A percentile compares a stretch with the other conserved stretches of the same genome.
These are phyloP conservation scores for Pseudobourletiella spinata DNA, from an alignment of 1,140 invertebrate species.

Conservation along the genomic window DNA sequence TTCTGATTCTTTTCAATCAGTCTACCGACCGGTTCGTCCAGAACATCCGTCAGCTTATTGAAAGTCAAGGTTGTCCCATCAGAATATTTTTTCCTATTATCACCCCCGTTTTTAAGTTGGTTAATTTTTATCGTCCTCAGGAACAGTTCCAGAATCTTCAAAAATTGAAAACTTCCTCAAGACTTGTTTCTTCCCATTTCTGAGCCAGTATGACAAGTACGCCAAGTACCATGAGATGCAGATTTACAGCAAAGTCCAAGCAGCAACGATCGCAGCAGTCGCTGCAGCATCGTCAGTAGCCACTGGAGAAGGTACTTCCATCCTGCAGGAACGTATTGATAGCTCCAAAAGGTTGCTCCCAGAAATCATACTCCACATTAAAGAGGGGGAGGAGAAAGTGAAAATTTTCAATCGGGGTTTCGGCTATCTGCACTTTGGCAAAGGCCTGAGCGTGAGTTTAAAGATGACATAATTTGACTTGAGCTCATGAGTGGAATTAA, in stretches of 20 bases:
- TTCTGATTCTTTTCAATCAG: constrained; percentile 32
- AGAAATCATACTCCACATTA: constrained; percentile 30
- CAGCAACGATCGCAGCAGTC: constrained; percentile 11
- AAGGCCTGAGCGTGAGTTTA: constrained; percentile 29
- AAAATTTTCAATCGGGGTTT: constrained; percentile 28
- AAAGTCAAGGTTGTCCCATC: constrained; percentile 26
- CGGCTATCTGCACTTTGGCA: constrained; percentile 32
- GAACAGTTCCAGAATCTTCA: background rate
- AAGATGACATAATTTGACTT: background rate
- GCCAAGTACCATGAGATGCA: constrained; percentile 28
- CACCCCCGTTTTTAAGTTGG: too few relatives aligned
- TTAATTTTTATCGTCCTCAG: too few relatives aligned
- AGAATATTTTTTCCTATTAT: too few relatives aligned
- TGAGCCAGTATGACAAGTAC: constrained; percentile 29
- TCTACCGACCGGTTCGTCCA: constrained; percentile 25
- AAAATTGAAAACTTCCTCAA: constrained; percentile 17
- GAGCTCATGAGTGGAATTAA: too few relatives aligned
- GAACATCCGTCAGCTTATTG: constrained; percentile 19
- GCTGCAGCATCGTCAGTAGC: background rate
- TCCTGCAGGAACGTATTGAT: constrained; percentile 30
- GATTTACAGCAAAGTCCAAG: constrained; percentile 29
- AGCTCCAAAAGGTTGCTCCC: constrained; percentile 28
- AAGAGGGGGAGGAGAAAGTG: constrained; percentile 35
- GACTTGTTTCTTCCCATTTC: constrained; percentile 24
- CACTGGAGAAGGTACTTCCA: background rate